Conservation (phyloP, 92 coral and sea anemone genomes). For the Palythoa caribaeorum region DNA sequence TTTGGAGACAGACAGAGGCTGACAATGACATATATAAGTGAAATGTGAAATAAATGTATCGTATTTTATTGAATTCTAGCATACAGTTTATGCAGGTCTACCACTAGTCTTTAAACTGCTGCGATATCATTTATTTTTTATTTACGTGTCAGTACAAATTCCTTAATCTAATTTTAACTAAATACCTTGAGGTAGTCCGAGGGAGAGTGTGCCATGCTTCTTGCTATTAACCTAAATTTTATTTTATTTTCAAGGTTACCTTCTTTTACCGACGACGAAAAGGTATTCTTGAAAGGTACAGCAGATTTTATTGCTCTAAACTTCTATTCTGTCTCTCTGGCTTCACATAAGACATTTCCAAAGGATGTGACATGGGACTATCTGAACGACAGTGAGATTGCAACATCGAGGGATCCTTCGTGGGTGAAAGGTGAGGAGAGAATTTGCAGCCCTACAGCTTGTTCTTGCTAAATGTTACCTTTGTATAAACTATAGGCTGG, state of each 20-base stretch:
- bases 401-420: slow-evolving; percentile 64
- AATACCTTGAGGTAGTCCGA: too few species aligned
- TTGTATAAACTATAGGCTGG: too few species aligned
- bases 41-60: too few species aligned
- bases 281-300: slow-evolving; percentile 76
- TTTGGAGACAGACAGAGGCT: too few species aligned
- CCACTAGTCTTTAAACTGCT: too few species aligned
- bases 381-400: slow-evolving; percentile 79
- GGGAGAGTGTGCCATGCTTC: neutral
- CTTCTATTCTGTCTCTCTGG: slow-evolving; percentile 80
- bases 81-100: too few species aligned
- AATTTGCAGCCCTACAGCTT: neutral
- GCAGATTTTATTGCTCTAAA: slow-evolving; percentile 92
- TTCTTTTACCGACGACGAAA: slow-evolving; percentile 77
- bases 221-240: neutral
- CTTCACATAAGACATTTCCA: slow-evolving; percentile 67
- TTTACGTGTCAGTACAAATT: too few species aligned
- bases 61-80: too few species aligned
- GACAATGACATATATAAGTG: too few species aligned
- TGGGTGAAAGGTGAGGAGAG: slow-evolving; percentile 83
- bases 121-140: too few species aligned
- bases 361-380: slow-evolving; percentile 79
- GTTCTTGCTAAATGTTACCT: neutral
- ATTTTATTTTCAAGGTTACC: slow-evolving; percentile 70
- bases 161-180: too few species aligned